Evolutionary conservation across 2,888 invertebrate genomes (phyloP).

Genomic region (Odiellus spinosus): DNA sequence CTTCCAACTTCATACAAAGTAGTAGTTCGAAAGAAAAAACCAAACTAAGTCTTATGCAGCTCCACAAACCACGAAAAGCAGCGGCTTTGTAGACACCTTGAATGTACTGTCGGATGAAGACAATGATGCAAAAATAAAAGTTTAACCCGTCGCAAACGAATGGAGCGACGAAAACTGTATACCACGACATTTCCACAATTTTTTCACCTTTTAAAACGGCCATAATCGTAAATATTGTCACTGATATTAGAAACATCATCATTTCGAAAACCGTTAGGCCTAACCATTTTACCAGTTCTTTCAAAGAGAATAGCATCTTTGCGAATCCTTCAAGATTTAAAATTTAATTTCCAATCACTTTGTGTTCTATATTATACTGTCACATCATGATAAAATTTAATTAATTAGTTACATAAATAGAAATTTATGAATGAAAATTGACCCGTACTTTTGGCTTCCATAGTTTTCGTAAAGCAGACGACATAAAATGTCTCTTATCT

Average conservation of each 20-base stretch:
- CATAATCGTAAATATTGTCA: slow-evolving; percentile 67
- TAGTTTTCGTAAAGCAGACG: no score
- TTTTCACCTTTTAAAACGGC: slow-evolving; percentile 62
- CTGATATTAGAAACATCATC: slow-evolving; percentile 67
- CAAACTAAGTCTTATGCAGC: slow-evolving; percentile 60
- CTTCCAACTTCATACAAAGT: slow-evolving; percentile 68
- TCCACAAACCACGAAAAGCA: slow-evolving; percentile 63
- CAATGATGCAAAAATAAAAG: slow-evolving; percentile 85
- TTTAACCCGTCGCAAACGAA: slow-evolving; percentile 84
- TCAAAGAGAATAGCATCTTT: slow-evolving; percentile 65
- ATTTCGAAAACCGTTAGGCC: slow-evolving; percentile 91
- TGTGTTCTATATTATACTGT: no score
- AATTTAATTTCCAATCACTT: no score
- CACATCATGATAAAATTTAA: no score
- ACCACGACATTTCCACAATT: slow-evolving; percentile 51
- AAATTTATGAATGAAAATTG: no score
- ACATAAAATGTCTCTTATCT: no score
- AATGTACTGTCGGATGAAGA: slow-evolving; percentile 78
- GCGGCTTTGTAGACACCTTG: slow-evolving; percentile 51
- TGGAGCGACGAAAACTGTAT: slow-evolving; percentile 74
- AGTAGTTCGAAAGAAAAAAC: slow-evolving; percentile 82
- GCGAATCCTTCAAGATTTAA: no score
- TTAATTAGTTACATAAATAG: no score
- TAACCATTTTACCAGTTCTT: slow-evolving; percentile 81
- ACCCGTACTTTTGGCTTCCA: no score